These are phyloP conservation scores for Drosophila nigrodunni DNA, from an alignment of 1,140 invertebrate species.

Conservation along the genomic window DNA sequence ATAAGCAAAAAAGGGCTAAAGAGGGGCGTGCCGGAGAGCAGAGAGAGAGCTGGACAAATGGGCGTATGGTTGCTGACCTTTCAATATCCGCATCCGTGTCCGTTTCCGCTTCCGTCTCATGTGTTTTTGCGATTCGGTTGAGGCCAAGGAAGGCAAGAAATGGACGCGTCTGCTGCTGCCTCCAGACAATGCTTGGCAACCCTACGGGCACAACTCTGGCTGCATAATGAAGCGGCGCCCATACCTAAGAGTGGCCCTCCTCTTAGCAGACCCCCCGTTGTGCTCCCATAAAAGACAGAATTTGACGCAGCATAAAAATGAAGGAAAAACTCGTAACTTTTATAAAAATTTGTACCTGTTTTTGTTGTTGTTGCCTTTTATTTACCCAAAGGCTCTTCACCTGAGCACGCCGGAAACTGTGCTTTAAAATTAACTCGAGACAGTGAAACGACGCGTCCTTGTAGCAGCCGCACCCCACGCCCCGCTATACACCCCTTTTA, in stretches of 20 bases:
- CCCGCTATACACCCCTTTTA: background rate
- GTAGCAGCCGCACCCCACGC: background rate
- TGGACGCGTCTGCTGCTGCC: constrained; percentile 5
- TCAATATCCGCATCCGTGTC: constrained; percentile 12
- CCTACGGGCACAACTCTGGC: constrained; percentile 7
- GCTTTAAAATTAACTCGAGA: constrained; percentile 61
- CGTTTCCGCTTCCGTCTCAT: constrained; percentile 10
- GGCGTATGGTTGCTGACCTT: constrained; percentile 7
- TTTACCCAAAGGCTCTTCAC: constrained; percentile 48
- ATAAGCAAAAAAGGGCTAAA: no score
- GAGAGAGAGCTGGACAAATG: background rate
- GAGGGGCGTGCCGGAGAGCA: no score
- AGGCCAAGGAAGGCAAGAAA: constrained; percentile 1
- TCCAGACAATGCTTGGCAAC: constrained; percentile 1
- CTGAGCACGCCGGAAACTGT: constrained; percentile 47
- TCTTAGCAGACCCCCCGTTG: background rate
- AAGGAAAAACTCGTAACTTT: constrained; percentile 28
- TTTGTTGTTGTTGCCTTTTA: constrained; percentile 15
- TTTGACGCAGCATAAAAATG: constrained; percentile 25
- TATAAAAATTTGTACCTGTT: constrained; percentile 6
- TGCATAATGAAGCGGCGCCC: constrained; percentile 21
- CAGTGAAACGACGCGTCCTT: constrained; percentile 26
- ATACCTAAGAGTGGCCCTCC: background rate
- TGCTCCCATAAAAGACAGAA: constrained; percentile 5
- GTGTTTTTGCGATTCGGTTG: constrained; percentile 2